Evolutionary conservation across 53 echinoderm and acorn worm species (phyloP), one percentile per base, ranked within the genome.

Genomic region (Zoroaster sp.): DNA sequence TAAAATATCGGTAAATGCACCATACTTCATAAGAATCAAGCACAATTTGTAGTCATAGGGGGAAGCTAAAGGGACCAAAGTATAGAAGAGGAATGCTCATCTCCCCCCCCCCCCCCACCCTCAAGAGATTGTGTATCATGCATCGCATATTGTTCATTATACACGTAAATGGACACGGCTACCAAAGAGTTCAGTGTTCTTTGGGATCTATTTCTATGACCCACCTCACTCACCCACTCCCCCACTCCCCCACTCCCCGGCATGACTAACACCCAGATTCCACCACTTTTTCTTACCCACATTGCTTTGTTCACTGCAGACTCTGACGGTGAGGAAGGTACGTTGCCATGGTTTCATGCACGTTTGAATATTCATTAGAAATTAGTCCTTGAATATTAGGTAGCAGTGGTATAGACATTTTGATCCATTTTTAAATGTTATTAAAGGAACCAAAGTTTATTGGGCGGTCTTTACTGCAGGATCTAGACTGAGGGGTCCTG

Each of bases 311-410:
- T 46, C 73, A 68, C 86, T 79, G 82, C 90, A 93, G 93, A 93
- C 87, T 90, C 93, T 75, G 93, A 93, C 52, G 93, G 75, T 46
- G 93, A 93, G 69, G 93, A 90, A 93, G 93, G 93, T 93, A 93
- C 52, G 93, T 83, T 83, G 83, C 83, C 83, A 14, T 83, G 83
- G 71, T 82, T 71, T 42, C 37, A 35, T 35, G 6, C 21, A 71
- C 36, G 18, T 79, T 83, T 83, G 83, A 68, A 69, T 69, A 44
- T 31, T 68, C 66, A 82, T 66, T 67, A 66, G 66, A 42, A 17
- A 49, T 35, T 5, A 35, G 69, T 69, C 35, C 14, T 35, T 69
- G 3, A 10, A 18, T 65, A 28, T 65, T 31, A 23, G 23, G 0
- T 65, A 8, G 23, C 25, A 2, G 0, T 21, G 23, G 1, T 31